Percentiles rank a stretch among this genome's conserved stretches.
Conservation (phyloP, 2,113 vertebrate genomes). For the Microcebus lehilahytsara region DNA sequence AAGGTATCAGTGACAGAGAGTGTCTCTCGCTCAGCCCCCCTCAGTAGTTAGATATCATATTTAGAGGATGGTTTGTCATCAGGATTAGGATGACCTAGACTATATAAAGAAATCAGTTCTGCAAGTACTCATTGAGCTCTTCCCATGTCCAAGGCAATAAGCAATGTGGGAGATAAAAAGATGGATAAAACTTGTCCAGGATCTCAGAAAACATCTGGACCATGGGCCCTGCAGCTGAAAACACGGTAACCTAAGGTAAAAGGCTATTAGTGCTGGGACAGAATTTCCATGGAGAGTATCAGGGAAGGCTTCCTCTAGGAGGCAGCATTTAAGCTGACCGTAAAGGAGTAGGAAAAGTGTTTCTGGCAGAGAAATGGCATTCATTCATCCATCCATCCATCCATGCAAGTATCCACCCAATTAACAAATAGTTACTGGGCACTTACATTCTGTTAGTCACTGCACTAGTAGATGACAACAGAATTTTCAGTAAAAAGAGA, state of each 20-base stretch:
- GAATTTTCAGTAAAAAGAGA: slow-evolving; percentile 28
- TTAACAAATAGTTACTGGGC: neutral
- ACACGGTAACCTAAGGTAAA: neutral
- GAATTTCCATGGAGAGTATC: neutral
- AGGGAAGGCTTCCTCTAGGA: slow-evolving; percentile 19
- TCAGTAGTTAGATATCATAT: neutral
- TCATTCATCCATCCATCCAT: neutral
- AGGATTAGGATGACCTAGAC: neutral
- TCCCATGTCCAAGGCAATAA: neutral
- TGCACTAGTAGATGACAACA: neutral
- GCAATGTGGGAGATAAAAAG: neutral
- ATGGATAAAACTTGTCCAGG: neutral
- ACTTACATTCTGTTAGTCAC: neutral
- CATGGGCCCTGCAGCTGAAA: neutral
- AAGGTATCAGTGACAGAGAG: too few species aligned
- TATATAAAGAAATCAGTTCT: neutral
- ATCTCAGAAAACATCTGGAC: neutral
- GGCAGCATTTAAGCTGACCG: neutral
- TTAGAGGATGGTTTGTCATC: neutral
- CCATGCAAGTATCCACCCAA: neutral
- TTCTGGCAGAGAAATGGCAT: neutral
- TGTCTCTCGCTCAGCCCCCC: neutral
- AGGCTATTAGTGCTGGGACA: neutral
- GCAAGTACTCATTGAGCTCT: neutral
- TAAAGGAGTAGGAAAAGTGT: neutral